Evolutionary conservation across 2,797 vertebrate species (phyloP).

Genomic region (Acipenser oxyrinchus): DNA sequence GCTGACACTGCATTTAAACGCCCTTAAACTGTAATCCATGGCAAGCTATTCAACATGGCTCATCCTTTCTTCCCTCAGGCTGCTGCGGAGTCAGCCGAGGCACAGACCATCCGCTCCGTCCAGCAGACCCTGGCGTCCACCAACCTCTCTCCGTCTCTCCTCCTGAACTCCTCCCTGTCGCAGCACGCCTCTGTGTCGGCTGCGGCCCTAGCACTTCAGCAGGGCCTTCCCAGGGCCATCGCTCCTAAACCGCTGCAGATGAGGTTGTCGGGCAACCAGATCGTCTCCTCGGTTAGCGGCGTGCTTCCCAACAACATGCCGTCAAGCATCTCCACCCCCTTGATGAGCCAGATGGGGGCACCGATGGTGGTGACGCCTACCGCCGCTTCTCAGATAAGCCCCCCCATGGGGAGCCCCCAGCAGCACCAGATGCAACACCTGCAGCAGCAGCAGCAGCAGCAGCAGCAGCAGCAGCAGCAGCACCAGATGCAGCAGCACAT

Average conservation of each 20-base stretch:
- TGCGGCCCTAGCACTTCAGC: conserved; percentile 79
- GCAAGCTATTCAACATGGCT: not conserved
- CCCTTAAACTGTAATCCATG: not conserved
- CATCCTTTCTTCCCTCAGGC: conserved; percentile 56
- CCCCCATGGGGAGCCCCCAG: conserved; percentile 74
- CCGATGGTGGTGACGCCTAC: conserved; percentile 68
- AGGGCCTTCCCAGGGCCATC: conserved; percentile 83
- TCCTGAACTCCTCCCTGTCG: conserved; percentile 78
- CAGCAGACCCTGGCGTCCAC: conserved; percentile 96
- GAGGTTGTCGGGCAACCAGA: conserved; percentile 85
- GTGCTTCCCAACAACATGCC: conserved; percentile 77
- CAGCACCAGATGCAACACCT: conserved; percentile 39
- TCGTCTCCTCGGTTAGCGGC: conserved; percentile 80
- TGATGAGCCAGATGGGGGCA: conserved; percentile 80
- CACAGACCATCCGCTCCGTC: conserved; percentile 94
- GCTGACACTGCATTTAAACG: not conserved
- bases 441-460: conserved; percentile 52
- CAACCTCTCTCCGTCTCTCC: conserved; percentile 83
- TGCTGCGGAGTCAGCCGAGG: conserved; percentile 93
- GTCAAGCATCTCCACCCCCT: conserved; percentile 74
- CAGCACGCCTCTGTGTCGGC: conserved; percentile 77
- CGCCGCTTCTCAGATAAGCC: conserved; percentile 76
- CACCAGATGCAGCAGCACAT: conserved; percentile 81
- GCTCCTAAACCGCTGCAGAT: conserved; percentile 92
- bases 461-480: conserved; percentile 73